phyloP scores from a whole-genome alignment of 2,797 vertebrate species.

The Poliocrania exsul region DNA sequence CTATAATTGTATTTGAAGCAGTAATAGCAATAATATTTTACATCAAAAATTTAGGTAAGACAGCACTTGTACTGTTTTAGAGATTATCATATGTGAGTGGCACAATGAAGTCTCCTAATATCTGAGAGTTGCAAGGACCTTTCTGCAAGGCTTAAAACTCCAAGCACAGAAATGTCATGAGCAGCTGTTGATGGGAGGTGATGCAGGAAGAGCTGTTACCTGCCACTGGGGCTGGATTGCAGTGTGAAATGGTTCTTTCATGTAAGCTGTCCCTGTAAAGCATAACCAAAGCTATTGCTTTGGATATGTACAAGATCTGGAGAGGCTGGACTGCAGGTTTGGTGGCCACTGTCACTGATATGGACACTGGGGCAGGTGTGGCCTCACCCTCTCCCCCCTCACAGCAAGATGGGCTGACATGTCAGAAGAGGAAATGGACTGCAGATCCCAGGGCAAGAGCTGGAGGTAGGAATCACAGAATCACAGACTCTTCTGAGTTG shows the following conservation, averaged over 20 bases:
- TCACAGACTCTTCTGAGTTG: no score
- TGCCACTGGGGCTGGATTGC: background rate
- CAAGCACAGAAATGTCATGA: background rate
- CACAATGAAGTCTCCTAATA: accelerated
- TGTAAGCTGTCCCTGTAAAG: background rate
- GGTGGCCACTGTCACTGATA: background rate
- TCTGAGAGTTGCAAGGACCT: background rate
- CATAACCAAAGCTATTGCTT: background rate
- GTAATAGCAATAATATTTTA: background rate
- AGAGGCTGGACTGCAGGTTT: background rate
- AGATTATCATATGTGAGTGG: accelerated
- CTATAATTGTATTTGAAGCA: background rate
- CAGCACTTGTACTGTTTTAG: background rate
- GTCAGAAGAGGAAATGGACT: background rate
- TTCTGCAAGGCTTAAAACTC: background rate
- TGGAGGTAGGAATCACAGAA: background rate
- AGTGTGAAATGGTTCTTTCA: background rate
- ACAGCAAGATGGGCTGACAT: accelerated
- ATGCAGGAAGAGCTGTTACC: background rate
- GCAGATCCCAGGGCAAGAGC: background rate
- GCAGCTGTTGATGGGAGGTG: background rate
- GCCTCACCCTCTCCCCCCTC: no score
- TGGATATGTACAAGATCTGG: background rate
- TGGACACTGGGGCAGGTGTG: background rate
- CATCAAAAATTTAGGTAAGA: background rate